Percentiles rank a stretch among this genome's conserved stretches.
phyloP scores from a whole-genome alignment of 1,140 invertebrate genomes.

The Scaptomyza montana region DNA sequence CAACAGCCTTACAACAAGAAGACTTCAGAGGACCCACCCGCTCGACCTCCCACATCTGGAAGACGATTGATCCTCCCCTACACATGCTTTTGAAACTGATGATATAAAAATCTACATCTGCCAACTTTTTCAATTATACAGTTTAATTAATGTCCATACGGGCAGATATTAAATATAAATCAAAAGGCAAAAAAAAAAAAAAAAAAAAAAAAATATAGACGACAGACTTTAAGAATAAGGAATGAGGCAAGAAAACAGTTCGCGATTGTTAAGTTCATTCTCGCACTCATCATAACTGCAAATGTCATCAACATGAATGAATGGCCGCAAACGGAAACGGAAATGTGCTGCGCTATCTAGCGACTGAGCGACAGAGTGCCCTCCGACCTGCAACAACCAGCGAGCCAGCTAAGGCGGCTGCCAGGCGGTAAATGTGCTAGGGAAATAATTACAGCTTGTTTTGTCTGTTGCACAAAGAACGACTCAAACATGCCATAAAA shows the following conservation, averaged over 20 bases:
- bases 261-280: constrained; percentile 24
- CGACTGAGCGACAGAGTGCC: constrained; percentile 36
- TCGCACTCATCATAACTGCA: constrained; percentile 47
- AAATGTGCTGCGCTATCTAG: constrained; percentile 48
- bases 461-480: constrained; percentile 16
- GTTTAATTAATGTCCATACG: too few species aligned
- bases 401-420: neutral
- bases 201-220: too few species aligned
- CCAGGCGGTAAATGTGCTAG: constrained; percentile 11
- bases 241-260: neutral
- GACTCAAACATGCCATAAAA: neutral
- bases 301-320: constrained; percentile 53
- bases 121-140: too few species aligned
- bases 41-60: too few species aligned
- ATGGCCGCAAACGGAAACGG: constrained; percentile 52
- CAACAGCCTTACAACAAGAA: too few species aligned
- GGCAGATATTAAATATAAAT: too few species aligned
- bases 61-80: too few species aligned
- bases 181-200: too few species aligned
- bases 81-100: too few species aligned
- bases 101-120: too few species aligned
- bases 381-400: neutral
- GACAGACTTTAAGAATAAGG: constrained; percentile 3
- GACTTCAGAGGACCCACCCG: too few species aligned
- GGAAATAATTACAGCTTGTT: constrained; percentile 56